Evolutionary conservation across 2,797 vertebrate genomes (phyloP), one percentile per base, ranked within the genome.

Genomic region (Enteromius anoplus): DNA sequence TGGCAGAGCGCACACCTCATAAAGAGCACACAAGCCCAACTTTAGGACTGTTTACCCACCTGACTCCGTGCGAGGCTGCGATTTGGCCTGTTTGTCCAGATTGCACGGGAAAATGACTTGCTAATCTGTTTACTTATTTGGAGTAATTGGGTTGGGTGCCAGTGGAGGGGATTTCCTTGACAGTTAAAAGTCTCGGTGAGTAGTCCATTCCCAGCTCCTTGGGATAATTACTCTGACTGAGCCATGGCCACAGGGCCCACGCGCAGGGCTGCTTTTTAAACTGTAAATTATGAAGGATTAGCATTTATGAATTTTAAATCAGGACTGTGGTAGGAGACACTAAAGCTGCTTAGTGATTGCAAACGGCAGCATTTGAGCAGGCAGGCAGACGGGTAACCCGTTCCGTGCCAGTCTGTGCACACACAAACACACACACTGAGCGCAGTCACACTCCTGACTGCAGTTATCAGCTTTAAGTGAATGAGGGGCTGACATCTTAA

Each of bases 291-390:
- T 98, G 97, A 98, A 97, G 98, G 98, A 99, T 99, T 99, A 99
- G 98, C 98, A 99, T 99, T 99, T 98, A 99, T 99, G 98, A 99
- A 99, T 99, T 99, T 99, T 98, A 99, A 99, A 99, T 98, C 96
- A 98, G 97, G 96, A 94, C 95, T 96, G 96, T 96, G 97, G 96
- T 97, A 96, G 97, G 96, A 98, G 97, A 97, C 96, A 96, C 96
- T 97, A 99, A 99, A 99, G 97, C 98, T 97, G 97, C 98, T 99
- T 98, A 98, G 95, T 94, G 95, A 96, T 96, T 95, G 96, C 96
- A 97, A 96, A 96, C 95, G 94, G 94, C 94, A 93, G 96, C 95
- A 95, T 97, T 96, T 96, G 94, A 95, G 95, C 96, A 93, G 92
- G 92, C 93, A 89, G 94, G 90, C 94, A 95, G 90, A 55, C 34